Evolutionary conservation across 2,113 vertebrate genomes (phyloP), one percentile per base, ranked within the genome.

Genomic region (Synchiropus splendidus): DNA sequence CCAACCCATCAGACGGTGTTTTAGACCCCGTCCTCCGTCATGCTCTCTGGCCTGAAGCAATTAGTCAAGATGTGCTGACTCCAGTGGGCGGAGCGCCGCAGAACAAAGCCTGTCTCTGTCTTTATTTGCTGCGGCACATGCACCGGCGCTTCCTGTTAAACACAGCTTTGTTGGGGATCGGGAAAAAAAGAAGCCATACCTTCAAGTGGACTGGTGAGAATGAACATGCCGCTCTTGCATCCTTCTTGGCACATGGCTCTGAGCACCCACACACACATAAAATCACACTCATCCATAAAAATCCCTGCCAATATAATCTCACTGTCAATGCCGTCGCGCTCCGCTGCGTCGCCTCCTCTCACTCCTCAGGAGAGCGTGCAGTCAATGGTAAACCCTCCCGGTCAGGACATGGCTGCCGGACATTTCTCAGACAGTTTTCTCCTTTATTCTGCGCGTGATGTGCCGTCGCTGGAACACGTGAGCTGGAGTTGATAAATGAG

Each of bases 401-500:
- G 21, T 27, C 44, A 64, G 58, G 56, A 70, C 53, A 15, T 51
- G 36, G 72, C 70, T 48, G 42, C 42, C 33, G 72, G 67, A 72
- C 65, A 47, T 70, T 53, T 42, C 21, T 37, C 40, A 31, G 32
- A 12, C 13, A 1, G 1, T 45, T 34, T 1, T 12, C 48, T 51
- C 42, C 36, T 51, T 39, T 56, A 44, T 31, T 21, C 17, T 18
- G 16, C 36, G 16, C 31, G 53, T 51, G 36, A 13, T 18, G 45
- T 39, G 49, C 60, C 11, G 30, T 34, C 39, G 54, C 58, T 44
- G 61, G 65, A 54, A 51, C 58, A 57, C 62, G 66, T 43, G 60
- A 67, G 60, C 56, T 31, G 45, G 48, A 42, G 42, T 67, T 79
- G 72, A 78, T 67, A 48, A 74, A 81, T 68, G 70, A 74, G 44